These are phyloP conservation scores for Selene dorsalis DNA, from an alignment of 2,797 vertebrate species.

Conservation along the genomic window DNA sequence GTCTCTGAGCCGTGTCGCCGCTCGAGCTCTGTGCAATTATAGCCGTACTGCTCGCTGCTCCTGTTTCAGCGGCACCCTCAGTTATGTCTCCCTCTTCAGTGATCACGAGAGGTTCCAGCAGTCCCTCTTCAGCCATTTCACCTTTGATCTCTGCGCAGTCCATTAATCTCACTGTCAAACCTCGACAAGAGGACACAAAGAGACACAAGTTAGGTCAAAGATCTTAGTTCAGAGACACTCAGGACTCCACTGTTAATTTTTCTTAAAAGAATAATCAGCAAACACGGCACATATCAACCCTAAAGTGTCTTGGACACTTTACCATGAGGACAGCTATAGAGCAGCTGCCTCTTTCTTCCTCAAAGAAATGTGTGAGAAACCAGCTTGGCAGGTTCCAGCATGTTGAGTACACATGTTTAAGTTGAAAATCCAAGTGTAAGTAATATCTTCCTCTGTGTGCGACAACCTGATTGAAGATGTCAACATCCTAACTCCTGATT, in stretches of 20 bases:
- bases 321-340: neutral
- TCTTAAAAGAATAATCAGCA: neutral
- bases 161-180: conserved; percentile 52
- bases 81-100: conserved; percentile 74
- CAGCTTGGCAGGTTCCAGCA: conserved; percentile 68
- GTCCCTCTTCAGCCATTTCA: conserved; percentile 71
- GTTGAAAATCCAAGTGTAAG: conserved; percentile 13
- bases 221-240: conserved; percentile 15
- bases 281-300: neutral
- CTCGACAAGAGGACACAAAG: conserved; percentile 44
- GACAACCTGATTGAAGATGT: neutral
- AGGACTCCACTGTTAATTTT: neutral
- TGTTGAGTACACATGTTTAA: conserved; percentile 56
- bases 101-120: conserved; percentile 76
- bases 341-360: conserved; percentile 18
- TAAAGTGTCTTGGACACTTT: conserved; percentile 1
- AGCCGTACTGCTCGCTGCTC: neutral
- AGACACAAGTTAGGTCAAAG: conserved; percentile 7
- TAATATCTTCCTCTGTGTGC: neutral
- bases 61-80: conserved; percentile 22
- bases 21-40: neutral
- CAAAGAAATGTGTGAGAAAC: conserved; percentile 56
- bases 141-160: conserved; percentile 60
- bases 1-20: conserved; percentile 24
- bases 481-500: neutral